A percentile compares a stretch with the other conserved stretches of the same genome.
Evolutionary conservation across 2,888 invertebrate genomes (phyloP).

Genomic region (Drosophila paucipuncta): DNA sequence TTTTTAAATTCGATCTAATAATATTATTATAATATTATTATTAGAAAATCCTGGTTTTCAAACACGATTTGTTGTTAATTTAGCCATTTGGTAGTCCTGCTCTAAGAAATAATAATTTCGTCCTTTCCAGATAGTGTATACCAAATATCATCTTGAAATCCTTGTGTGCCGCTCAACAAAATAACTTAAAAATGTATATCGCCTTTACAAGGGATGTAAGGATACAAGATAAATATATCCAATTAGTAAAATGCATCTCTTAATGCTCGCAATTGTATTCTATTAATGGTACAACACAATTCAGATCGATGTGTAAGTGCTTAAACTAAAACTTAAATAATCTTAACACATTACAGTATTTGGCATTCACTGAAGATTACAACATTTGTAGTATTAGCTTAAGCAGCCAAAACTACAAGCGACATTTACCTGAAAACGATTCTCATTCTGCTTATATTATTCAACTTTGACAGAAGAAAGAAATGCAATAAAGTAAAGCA

Average conservation of each 20-base stretch:
- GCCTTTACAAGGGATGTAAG: rapidly evolving
- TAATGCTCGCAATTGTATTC: too few relatives aligned
- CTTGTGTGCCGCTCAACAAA: background rate
- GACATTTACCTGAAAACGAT: too few relatives aligned
- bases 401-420: background rate
- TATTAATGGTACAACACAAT: too few relatives aligned
- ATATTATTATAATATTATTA: too few relatives aligned
- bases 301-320: too few relatives aligned
- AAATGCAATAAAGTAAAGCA: background rate
- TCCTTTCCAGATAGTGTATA: background rate
- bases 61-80: background rate
- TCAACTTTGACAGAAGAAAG: background rate
- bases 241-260: too few relatives aligned
- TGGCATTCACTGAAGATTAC: too few relatives aligned
- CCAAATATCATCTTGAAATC: background rate
- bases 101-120: background rate
- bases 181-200: background rate
- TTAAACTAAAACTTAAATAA: too few relatives aligned
- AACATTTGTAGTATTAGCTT: background rate
- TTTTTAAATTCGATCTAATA: background rate
- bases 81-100: background rate
- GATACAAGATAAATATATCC: background rate
- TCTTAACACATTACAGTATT: too few relatives aligned
- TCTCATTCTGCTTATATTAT: background rate
- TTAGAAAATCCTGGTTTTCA: background rate